Base-by-base conservation (phyloP, 2,888 invertebrate species). In the Venusia cambrica region DNA sequence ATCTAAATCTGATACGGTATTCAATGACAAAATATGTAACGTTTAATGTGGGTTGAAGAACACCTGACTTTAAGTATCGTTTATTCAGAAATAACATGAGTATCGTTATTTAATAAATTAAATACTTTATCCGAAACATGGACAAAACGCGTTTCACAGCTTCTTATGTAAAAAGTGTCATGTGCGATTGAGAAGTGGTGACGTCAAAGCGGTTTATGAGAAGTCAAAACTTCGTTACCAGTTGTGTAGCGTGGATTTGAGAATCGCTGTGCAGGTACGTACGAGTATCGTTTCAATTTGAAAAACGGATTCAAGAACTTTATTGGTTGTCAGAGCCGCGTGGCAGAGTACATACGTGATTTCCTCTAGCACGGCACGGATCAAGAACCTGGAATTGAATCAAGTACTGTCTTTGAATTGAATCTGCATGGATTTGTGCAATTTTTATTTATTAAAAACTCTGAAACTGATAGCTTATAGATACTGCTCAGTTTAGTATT, bases 251-350 rank as follows among this genome's bases (percentile, higher is more conserved):
- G 55, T 67, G 70, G 72, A 78, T 76, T 73, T 80, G 78, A 83
- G 80, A 80, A 84, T 81, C 81, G 80, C 80, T 84, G 84, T 83
- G 78, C 70, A n/a, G n/a, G n/a, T n/a, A n/a, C 67, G 69, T 70
- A 73, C 49, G 48, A 73, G 69, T 74, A 77, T 80, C 79, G 81
- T 84, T 84, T 70, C 80, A 83, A 83, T 83, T 83, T 78, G 67
- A 66, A 73, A 76, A 81, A 73, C 79, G 80, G 79, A 83, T 79
- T 72, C 67, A 59, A 62, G 57, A 57, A 63, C 72, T 75, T 85
- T 84, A 85, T 85, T 85, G 83, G 78, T 77, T 68, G 64, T 61
- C 67, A 61, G 54, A 59, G 33, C 28, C 26, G 32, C 37, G 26
- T 30, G 30, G 22, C 33, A 6, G 31, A 38, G 28, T 26, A 14